Evolutionary conservation across 2,797 vertebrate species (phyloP).

Genomic region (Muscicapa comitata): DNA sequence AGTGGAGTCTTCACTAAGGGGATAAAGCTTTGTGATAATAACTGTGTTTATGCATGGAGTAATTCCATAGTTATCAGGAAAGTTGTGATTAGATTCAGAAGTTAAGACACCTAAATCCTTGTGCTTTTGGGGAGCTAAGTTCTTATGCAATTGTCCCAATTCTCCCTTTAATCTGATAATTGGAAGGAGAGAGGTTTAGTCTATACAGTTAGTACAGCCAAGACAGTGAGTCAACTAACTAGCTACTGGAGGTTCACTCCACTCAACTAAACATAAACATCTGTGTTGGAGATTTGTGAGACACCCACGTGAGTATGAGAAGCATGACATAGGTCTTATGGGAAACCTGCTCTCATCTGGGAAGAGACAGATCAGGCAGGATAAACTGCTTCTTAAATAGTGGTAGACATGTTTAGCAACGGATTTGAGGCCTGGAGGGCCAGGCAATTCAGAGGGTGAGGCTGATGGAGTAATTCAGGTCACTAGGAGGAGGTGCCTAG

Average conservation of each 20-base stretch:
- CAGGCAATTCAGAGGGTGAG: not conserved
- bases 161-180: not conserved
- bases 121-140: not conserved
- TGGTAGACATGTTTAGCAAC: not conserved
- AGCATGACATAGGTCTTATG: fast-evolving
- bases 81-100: not conserved
- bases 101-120: not conserved
- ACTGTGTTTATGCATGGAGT: not conserved
- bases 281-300: not conserved
- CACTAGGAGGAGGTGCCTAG: not conserved
- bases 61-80: not conserved
- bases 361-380: not conserved
- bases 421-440: not conserved
- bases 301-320: not conserved
- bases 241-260: not conserved
- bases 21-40: not conserved
- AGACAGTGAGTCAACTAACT: not conserved
- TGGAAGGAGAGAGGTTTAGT: not conserved
- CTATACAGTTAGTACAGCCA: not conserved
- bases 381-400: not conserved
- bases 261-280: not conserved
- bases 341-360: not conserved
- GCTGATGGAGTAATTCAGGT: not conserved
- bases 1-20: not conserved
- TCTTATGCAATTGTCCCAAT: not conserved